These are phyloP conservation scores for Tokudaia tokunoshimensis DNA, from an alignment of 2,797 vertebrate genomes.

Conservation along the genomic window DNA sequence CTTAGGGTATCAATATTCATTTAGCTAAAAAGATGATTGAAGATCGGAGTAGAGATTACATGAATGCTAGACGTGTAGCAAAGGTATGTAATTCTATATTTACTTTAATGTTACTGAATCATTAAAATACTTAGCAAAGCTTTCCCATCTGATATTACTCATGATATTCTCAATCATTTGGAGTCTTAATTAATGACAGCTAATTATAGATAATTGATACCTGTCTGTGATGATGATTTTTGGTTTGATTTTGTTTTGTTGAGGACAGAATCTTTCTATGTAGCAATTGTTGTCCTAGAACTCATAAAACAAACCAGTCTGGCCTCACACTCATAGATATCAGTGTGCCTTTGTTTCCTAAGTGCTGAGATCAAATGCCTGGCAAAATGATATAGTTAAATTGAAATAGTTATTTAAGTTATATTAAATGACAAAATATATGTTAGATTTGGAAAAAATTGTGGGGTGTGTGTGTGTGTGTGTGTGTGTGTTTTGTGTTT, in stretches of 20 bases:
- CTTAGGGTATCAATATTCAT: slow-evolving; percentile 98
- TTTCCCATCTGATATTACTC: slow-evolving; percentile 32
- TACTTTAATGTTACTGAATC: slow-evolving; percentile 12
- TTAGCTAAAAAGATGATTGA: slow-evolving; percentile 99
- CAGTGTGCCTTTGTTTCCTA: background rate
- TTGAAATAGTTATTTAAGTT: slow-evolving; percentile 60
- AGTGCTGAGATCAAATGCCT: background rate
- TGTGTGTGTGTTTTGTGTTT: background rate
- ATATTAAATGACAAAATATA: slow-evolving; percentile 50
- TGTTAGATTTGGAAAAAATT: slow-evolving; percentile 17
- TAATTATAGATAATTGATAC: background rate
- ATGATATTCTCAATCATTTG: slow-evolving; percentile 46
- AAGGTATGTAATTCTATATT: slow-evolving; percentile 90
- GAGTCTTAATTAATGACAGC: slow-evolving; percentile 34
- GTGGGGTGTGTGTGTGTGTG: background rate
- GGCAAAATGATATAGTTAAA: slow-evolving; percentile 40
- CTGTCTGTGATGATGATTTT: slow-evolving; percentile 25
- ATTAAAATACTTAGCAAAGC: background rate
- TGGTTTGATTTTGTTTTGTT: background rate
- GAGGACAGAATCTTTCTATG: background rate
- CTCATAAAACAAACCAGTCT: background rate
- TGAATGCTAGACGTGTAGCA: slow-evolving; percentile 98
- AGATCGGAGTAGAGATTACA: slow-evolving; percentile 99
- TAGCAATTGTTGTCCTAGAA: background rate
- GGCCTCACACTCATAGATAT: background rate